These are phyloP conservation scores for Zele albiditarsus DNA, from an alignment of 2,888 invertebrate species.

Conservation along the genomic window DNA sequence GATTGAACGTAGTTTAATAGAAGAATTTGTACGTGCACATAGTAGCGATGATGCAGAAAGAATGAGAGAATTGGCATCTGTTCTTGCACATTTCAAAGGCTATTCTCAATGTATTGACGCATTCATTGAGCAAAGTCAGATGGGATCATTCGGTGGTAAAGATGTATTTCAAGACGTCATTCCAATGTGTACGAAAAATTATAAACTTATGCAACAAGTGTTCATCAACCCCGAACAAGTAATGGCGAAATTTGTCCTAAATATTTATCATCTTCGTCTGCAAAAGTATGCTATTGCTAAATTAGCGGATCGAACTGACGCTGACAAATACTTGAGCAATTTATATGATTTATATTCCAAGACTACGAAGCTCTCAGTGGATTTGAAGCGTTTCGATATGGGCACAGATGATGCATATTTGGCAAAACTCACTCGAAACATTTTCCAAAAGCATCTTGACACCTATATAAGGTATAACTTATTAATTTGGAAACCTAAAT, in stretches of 20 bases:
- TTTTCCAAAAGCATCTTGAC: slow-evolving; percentile 86
- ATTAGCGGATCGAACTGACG: slow-evolving; percentile 85
- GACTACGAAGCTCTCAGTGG: slow-evolving; percentile 83
- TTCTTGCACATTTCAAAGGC: slow-evolving; percentile 96
- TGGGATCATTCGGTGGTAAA: slow-evolving; percentile 88
- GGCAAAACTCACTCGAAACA: slow-evolving; percentile 84
- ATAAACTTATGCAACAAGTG: slow-evolving; percentile 88
- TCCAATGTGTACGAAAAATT: slow-evolving; percentile 90
- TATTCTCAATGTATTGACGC: slow-evolving; percentile 97
- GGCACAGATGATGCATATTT: slow-evolving; percentile 87
- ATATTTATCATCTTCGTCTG: slow-evolving; percentile 93
- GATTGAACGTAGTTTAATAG: slow-evolving; percentile 90
- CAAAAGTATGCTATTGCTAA: slow-evolving; percentile 89
- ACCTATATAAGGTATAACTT: slow-evolving; percentile 81
- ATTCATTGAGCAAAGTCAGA: slow-evolving; percentile 96
- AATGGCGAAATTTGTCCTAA: slow-evolving; percentile 97
- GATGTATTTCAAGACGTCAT: slow-evolving; percentile 94
- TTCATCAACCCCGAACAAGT: slow-evolving; percentile 97
- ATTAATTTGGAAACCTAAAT: background rate
- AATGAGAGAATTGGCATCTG: slow-evolving; percentile 95
- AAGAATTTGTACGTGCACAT: slow-evolving; percentile 94
- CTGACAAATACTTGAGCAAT: slow-evolving; percentile 91
- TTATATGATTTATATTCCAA: slow-evolving; percentile 92
- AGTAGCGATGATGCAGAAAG: slow-evolving; percentile 86
- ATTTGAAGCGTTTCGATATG: slow-evolving; percentile 83